Evolutionary conservation across 2,888 invertebrate genomes (phyloP).

Genomic region (Amiota mariae): DNA sequence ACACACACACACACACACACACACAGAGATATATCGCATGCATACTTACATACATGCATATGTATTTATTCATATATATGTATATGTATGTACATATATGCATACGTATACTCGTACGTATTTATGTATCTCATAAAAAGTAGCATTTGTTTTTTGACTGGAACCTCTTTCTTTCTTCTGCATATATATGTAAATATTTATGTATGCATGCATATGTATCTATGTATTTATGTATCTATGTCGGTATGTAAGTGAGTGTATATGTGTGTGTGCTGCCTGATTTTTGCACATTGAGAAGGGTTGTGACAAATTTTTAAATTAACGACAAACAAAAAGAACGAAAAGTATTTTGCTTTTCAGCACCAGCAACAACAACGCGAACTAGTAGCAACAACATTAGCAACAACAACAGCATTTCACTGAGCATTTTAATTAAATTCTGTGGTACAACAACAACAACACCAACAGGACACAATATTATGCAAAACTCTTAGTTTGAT

Average conservation of each 20-base stretch:
- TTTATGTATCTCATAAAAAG: neutral
- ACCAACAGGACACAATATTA: too few species aligned
- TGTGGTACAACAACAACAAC: slow-evolving; percentile 5
- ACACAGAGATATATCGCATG: neutral
- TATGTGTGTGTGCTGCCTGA: slow-evolving; percentile 36
- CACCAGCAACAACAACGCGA: neutral
- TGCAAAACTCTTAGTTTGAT: too few species aligned
- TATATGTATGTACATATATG: too few species aligned
- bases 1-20: neutral
- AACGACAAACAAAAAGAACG: slow-evolving; percentile 55
- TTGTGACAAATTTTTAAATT: slow-evolving; percentile 63
- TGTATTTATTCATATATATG: neutral
- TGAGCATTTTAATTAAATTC: slow-evolving; percentile 23
- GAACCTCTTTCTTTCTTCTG: neutral
- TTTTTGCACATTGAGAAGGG: slow-evolving; percentile 61
- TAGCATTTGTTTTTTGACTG: neutral
- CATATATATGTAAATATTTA: neutral
- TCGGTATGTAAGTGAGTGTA: neutral
- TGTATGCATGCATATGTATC: neutral
- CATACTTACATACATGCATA: neutral
- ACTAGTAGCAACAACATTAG: too few species aligned
- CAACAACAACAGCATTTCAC: neutral
- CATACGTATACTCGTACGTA: too few species aligned
- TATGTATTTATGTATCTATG: neutral
- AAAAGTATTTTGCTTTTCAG: slow-evolving; percentile 35